Base-by-base conservation (phyloP, 2,888 invertebrate species). In the Kuschelorhynchus macadamiae region DNA sequence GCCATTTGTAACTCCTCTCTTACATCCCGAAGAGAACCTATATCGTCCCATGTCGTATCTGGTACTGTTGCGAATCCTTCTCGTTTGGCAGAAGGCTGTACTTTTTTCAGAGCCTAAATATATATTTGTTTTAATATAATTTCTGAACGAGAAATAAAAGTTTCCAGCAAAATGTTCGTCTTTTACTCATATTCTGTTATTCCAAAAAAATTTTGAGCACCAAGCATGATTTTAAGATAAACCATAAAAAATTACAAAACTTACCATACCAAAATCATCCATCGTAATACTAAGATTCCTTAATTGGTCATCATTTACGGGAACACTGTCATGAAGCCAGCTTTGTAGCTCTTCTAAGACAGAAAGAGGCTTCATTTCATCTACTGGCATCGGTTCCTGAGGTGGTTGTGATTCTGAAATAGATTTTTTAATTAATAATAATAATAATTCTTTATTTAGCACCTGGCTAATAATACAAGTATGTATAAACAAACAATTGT, bases 61-160 rank as follows among this genome's bases (percentile, higher is more conserved):
- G 99, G 98, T 11, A 99, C 96, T 0, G 97, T 97, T 1, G 95
- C 95, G 84, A 99, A 98, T 52, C 98, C 98, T 86, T 99, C 98
- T 74, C 98, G 87, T 78, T 97, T 97, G 0, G 97, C 93, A 53
- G 96, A 95, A 0, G 98, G 98, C 81, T 96, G 95, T 4, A 96
- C 92, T 60, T 89, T 86, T 80, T 92, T 91, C 20, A 96, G 83
- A 2, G 96, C 96, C 32, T 66, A 21, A 17, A 52, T n/a, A 46
- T 20, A 41, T 41, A 12, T n/a, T n/a, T n/a, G n/a, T n/a, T n/a
- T n/a, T n/a, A n/a, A n/a, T n/a, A n/a, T n/a, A n/a, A n/a, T n/a
- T n/a, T n/a, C n/a, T n/a, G 33, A 30, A 62, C 42, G 12, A 32
- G 11, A 36, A 18, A 11, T 46, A 1, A 18, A 46, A 18, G 8